Conservation (phyloP, 1,140 invertebrate genomes). For the Medauroidea extradentata region DNA sequence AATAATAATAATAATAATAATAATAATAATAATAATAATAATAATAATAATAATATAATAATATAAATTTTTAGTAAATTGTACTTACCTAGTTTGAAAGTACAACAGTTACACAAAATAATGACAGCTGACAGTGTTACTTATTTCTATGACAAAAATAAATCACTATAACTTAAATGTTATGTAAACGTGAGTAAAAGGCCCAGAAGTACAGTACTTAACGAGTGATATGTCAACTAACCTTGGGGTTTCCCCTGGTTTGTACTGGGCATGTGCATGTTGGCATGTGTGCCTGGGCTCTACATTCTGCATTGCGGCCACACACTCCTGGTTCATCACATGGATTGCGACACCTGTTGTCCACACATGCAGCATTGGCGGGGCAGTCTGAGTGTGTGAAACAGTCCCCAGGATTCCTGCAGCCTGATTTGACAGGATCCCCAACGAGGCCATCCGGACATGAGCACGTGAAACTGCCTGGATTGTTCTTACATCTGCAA, state of each 20-base stretch:
- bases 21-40: no score
- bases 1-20: no score
- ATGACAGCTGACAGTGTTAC: no score
- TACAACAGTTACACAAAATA: no score
- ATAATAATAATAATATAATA: no score
- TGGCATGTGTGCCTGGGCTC: constrained; percentile 59
- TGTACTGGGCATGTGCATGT: constrained; percentile 69
- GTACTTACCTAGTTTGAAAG: no score
- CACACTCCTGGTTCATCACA: constrained; percentile 63
- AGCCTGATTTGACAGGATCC: constrained; percentile 62
- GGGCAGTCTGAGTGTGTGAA: constrained; percentile 75
- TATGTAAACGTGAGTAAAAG: no score
- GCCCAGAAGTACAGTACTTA: no score
- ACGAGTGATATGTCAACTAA: no score
- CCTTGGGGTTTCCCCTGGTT: constrained; percentile 68
- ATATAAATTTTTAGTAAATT: no score
- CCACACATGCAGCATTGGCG: constrained; percentile 66
- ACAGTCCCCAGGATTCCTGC: constrained; percentile 74
- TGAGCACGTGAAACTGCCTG: constrained; percentile 68
- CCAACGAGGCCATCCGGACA: constrained; percentile 77
- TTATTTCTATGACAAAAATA: no score
- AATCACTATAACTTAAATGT: no score
- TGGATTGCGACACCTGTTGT: constrained; percentile 74
- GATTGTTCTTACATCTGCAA: constrained; percentile 65
- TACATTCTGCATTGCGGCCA: constrained; percentile 70